Evolutionary conservation across 2,797 vertebrate species (phyloP).

Genomic region (Artibeus jamaicensis): DNA sequence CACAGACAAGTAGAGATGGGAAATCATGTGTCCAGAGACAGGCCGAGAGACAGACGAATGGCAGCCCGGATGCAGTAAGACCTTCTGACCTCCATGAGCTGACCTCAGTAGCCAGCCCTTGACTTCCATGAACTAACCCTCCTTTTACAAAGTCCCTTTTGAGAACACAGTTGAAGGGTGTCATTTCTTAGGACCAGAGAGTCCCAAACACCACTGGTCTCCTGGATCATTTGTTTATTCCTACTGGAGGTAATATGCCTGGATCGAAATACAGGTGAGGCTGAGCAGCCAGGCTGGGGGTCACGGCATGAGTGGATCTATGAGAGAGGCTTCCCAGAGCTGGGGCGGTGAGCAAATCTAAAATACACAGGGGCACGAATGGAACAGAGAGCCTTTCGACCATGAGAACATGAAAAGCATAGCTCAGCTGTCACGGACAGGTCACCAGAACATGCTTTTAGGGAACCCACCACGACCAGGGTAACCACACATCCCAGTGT

Average conservation of each 20-base stretch:
- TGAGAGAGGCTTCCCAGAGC: neutral
- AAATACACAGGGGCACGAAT: rapidly evolving
- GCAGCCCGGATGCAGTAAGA: rapidly evolving
- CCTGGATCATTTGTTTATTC: neutral
- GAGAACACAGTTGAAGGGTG: neutral
- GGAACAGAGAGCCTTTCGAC: neutral
- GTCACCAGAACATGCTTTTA: neutral
- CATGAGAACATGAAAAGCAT: neutral
- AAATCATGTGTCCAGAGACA: neutral
- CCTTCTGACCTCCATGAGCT: neutral
- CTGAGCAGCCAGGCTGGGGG: rapidly evolving
- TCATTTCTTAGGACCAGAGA: neutral
- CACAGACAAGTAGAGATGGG: neutral
- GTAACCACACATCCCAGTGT: neutral
- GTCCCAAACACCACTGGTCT: neutral
- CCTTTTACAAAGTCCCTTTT: neutral
- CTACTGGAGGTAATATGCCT: neutral
- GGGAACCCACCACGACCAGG: rapidly evolving
- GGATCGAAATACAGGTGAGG: neutral
- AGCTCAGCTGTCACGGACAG: neutral
- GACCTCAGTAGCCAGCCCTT: neutral
- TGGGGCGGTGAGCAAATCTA: neutral
- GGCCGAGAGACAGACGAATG: neutral
- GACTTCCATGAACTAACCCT: neutral
- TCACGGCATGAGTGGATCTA: rapidly evolving